phyloP scores from a whole-genome alignment of 2,113 vertebrate genomes.

The Melanotaenia duboulayi region DNA sequence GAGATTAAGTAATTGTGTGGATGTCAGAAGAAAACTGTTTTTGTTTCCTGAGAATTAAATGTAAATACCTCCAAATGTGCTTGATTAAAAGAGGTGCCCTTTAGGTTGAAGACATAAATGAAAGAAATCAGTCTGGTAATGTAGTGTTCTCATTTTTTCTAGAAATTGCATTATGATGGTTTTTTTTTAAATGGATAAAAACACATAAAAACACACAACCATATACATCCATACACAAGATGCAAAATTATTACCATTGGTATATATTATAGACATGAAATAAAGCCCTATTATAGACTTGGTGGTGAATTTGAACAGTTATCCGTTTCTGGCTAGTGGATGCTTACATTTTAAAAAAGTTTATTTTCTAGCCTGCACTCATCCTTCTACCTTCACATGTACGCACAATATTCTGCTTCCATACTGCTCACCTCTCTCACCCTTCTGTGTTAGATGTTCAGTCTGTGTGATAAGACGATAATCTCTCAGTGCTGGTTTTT shows the following conservation, averaged over 20 bases:
- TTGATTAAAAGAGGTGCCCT: constrained; percentile 53
- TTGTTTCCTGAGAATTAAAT: constrained; percentile 63
- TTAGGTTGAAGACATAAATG: not conserved
- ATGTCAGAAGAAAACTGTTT: constrained; percentile 70
- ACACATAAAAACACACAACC: not conserved
- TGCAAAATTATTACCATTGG: not conserved
- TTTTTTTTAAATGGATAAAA: constrained; percentile 24
- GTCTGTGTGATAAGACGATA: constrained; percentile 71
- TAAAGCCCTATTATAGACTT: not conserved
- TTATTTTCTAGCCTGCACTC: constrained; percentile 2
- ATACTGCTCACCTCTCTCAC: constrained; percentile 52
- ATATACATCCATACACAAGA: not conserved
- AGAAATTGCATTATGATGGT: constrained; percentile 18
- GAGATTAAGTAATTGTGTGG: constrained; percentile 68
- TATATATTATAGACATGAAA: not conserved
- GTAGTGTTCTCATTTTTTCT: constrained; percentile 9
- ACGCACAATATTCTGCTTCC: constrained; percentile 31
- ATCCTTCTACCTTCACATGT: not conserved
- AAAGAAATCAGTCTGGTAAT: constrained; percentile 7
- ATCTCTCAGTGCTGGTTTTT: constrained; percentile 69
- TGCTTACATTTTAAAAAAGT: not conserved
- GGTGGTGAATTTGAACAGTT: not conserved
- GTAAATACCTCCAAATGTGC: constrained; percentile 58
- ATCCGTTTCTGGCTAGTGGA: not conserved
- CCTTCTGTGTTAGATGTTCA: constrained; percentile 62